Evolutionary conservation across 1,140 invertebrate species (phyloP).

Genomic region (Penaeus japonicus): DNA sequence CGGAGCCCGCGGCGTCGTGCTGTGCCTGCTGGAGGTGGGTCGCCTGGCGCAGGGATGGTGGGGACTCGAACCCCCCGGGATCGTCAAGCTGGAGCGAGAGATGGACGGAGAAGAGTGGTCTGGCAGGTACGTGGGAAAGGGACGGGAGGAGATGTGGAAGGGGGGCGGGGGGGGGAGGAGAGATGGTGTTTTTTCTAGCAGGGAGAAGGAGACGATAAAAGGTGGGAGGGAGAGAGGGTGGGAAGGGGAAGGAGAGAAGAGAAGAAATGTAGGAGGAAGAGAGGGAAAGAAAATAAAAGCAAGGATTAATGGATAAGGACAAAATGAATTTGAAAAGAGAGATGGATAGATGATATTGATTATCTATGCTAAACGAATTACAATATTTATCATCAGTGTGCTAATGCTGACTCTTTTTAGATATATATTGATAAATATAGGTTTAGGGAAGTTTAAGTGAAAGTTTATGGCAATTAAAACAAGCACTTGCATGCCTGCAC

Average conservation of each 20-base stretch:
- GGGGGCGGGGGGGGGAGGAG: background rate
- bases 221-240: conserved; percentile 64
- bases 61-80: conserved; percentile 83
- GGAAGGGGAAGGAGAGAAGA: background rate
- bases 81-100: conserved; percentile 89
- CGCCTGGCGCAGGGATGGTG: conserved; percentile 77
- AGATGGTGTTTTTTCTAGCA: too few relatives aligned
- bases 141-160: conserved; percentile 60
- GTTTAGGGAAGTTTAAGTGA: too few relatives aligned
- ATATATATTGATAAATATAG: too few relatives aligned
- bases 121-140: conserved; percentile 63
- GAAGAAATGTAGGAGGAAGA: too few relatives aligned
- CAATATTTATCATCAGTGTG: too few relatives aligned
- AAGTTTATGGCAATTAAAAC: too few relatives aligned
- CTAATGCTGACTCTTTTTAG: too few relatives aligned
- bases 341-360: too few relatives aligned
- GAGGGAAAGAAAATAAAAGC: background rate
- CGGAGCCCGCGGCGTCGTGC: conserved; percentile 82
- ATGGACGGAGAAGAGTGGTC: conserved; percentile 71
- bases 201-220: conserved; percentile 67
- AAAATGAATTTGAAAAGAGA: background rate
- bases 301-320: too few relatives aligned
- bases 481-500: too few relatives aligned
- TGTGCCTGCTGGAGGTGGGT: conserved; percentile 88
- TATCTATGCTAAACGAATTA: too few relatives aligned